Conservation (phyloP, 2,113 vertebrate genomes). For the Cervus canadensis region DNA sequence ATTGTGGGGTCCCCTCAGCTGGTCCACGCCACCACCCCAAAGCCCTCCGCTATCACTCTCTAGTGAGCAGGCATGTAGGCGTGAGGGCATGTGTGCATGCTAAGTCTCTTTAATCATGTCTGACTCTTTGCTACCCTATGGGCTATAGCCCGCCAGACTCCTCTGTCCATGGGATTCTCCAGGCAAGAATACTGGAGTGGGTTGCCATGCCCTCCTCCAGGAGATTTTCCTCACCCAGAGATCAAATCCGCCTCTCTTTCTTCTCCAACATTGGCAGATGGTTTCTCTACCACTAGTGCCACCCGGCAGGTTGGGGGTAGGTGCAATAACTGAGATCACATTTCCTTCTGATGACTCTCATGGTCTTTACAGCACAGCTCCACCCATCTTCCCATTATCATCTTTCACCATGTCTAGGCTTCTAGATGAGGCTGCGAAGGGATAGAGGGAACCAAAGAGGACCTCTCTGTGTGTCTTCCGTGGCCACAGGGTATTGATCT, state of each 20-base stretch:
- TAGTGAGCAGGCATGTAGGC: not conserved
- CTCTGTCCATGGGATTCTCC: not conserved
- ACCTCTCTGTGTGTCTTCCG: not conserved
- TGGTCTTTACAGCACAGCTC: not conserved
- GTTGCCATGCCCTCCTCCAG: not conserved
- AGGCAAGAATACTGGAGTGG: not conserved
- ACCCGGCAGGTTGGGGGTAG: not conserved
- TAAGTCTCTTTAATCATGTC: not conserved
- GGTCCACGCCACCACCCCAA: not conserved
- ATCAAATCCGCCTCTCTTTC: not conserved
- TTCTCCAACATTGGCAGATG: not conserved
- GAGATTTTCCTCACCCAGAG: not conserved
- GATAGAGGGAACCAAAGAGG: no score
- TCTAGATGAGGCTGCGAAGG: not conserved
- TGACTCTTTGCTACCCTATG: not conserved
- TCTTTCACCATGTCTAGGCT: rapidly evolving
- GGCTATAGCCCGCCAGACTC: not conserved
- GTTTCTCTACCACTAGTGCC: not conserved
- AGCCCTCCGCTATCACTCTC: not conserved
- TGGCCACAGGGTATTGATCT: not conserved
- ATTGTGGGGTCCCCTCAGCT: no score
- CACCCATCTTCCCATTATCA: not conserved
- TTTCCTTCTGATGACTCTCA: not conserved
- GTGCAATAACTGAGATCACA: not conserved
- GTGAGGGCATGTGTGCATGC: not conserved